These are phyloP conservation scores for Thaumatotibia leucotreta DNA, from an alignment of 1,140 invertebrate species.

Conservation along the genomic window DNA sequence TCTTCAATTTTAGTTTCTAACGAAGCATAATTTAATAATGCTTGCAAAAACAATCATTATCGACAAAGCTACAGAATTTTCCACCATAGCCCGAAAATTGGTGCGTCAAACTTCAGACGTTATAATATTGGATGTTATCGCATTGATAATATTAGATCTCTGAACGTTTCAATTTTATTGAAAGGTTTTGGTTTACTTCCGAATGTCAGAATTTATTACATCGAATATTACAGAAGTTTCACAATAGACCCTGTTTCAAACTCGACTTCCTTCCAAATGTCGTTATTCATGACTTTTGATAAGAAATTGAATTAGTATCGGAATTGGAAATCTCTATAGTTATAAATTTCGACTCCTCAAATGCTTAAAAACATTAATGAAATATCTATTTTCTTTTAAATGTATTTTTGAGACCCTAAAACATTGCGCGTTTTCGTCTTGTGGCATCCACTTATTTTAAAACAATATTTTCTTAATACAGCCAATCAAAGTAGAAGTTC, in stretches of 20 bases:
- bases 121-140: conserved; percentile 24
- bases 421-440: too few relatives aligned
- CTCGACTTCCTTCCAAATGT: conserved; percentile 44
- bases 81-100: too few relatives aligned
- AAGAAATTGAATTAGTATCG: conserved; percentile 57
- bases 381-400: neutral
- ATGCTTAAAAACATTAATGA: too few relatives aligned
- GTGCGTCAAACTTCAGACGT: conserved; percentile 38
- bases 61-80: too few relatives aligned
- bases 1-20: too few relatives aligned
- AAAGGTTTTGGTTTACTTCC: conserved; percentile 42
- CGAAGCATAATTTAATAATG: too few relatives aligned
- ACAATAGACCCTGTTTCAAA: conserved; percentile 53
- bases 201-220: conserved; percentile 51
- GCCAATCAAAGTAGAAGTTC: neutral
- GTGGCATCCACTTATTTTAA: neutral
- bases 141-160: conserved; percentile 24
- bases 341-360: neutral
- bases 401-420: too few relatives aligned
- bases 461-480: neutral
- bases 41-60: too few relatives aligned
- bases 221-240: conserved; percentile 61
- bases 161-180: conserved; percentile 42
- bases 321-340: conserved; percentile 25
- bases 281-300: conserved; percentile 65